A percentile compares a stretch with the other conserved stretches of the same genome.
Conservation (phyloP, 2,888 invertebrate species). For the Scaptomyza parva region DNA sequence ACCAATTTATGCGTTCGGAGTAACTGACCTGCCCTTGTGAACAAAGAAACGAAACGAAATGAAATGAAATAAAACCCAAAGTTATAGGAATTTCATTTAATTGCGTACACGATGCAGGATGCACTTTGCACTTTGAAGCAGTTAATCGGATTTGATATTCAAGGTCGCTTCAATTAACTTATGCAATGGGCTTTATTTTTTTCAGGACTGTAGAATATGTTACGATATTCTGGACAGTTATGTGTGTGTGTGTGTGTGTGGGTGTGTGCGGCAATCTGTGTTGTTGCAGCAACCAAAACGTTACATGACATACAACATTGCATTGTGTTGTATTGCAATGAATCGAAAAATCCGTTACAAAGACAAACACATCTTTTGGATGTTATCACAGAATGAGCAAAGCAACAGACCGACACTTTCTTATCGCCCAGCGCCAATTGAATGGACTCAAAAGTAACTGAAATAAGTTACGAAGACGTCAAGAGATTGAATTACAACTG, state of each 20-base stretch:
- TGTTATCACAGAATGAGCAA: slow-evolving; percentile 11
- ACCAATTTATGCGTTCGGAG: slow-evolving; percentile 39
- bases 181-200: slow-evolving; percentile 44
- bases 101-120: neutral
- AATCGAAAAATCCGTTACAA: neutral
- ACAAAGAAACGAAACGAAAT: neutral
- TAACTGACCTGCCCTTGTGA: slow-evolving; percentile 64
- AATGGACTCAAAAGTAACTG: slow-evolving; percentile 6
- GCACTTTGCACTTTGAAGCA: slow-evolving; percentile 5
- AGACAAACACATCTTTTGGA: neutral
- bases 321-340: neutral
- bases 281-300: slow-evolving; percentile 14
- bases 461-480: slow-evolving; percentile 2
- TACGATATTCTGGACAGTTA: neutral
- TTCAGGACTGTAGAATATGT: slow-evolving; percentile 2
- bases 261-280: slow-evolving; percentile 15
- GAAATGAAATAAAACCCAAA: neutral
- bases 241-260: neutral
- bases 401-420: slow-evolving; percentile 61
- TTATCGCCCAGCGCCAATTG: slow-evolving; percentile 50
- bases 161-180: slow-evolving; percentile 36
- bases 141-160: slow-evolving; percentile 33
- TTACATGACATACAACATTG: slow-evolving; percentile 1
- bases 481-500: neutral
- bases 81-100: neutral